Conservation (phyloP, 2,797 vertebrate species). For the Catostomus latipinnis region DNA sequence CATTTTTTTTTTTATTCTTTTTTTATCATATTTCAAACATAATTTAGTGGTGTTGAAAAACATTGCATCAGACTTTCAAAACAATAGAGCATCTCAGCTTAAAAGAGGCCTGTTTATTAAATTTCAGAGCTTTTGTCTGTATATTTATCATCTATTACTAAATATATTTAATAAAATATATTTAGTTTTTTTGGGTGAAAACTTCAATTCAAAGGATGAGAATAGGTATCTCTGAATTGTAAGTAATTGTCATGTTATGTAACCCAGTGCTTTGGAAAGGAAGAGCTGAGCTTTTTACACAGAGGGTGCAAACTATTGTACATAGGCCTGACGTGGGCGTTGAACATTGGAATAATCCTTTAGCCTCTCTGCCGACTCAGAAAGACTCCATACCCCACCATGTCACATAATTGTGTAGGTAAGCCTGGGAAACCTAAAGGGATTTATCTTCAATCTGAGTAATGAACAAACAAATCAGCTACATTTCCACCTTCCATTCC, state of each 20-base stretch:
- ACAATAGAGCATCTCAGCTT: background rate
- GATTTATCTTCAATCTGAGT: slow-evolving; percentile 38
- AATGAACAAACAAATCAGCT: slow-evolving; percentile 32
- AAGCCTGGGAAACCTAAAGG: slow-evolving; percentile 39
- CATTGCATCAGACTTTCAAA: background rate
- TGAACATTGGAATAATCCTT: slow-evolving; percentile 29
- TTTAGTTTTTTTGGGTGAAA: background rate
- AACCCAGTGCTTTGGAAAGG: slow-evolving; percentile 35
- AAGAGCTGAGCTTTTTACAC: slow-evolving; percentile 30
- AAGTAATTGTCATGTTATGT: slow-evolving; percentile 30
- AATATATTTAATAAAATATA: background rate
- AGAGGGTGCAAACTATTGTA: slow-evolving; percentile 21
- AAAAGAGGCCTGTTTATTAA: background rate
- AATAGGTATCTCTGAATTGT: slow-evolving; percentile 13
- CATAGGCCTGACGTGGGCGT: slow-evolving; percentile 1
- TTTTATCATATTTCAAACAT: background rate
- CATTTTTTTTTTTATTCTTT: slow-evolving; percentile 6
- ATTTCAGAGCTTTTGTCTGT: background rate
- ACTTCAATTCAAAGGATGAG: slow-evolving; percentile 16
- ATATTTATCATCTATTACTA: background rate
- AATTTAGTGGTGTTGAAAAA: background rate
- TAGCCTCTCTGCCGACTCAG: slow-evolving; percentile 30
- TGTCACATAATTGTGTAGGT: slow-evolving; percentile 40
- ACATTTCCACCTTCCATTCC: slow-evolving; percentile 21
- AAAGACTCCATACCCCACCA: slow-evolving; percentile 21